Conservation (phyloP, 2,888 invertebrate species). For the Coelogynopora nodosa region DNA sequence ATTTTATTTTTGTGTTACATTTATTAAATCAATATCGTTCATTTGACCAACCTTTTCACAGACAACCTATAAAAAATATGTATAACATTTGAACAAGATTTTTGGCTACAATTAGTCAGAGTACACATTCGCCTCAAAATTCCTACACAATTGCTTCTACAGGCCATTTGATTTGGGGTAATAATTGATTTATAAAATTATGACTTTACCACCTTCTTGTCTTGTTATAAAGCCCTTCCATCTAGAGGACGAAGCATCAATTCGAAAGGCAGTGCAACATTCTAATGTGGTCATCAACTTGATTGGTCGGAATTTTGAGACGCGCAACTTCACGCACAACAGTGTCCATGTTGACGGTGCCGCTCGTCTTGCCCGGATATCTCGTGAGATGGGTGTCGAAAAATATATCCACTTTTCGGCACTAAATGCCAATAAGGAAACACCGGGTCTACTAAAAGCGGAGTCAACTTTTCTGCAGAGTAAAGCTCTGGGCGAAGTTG, state of each 20-base stretch:
- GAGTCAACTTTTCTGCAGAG: slow-evolving; percentile 37
- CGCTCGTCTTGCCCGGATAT: slow-evolving; percentile 73
- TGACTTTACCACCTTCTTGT: not conserved
- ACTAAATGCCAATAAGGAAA: slow-evolving; percentile 59
- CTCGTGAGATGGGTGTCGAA: slow-evolving; percentile 77
- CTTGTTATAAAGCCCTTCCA: slow-evolving; percentile 75
- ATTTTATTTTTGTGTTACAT: too few species aligned
- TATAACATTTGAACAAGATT: too few species aligned
- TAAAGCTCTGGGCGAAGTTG: slow-evolving; percentile 75
- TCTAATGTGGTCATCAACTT: slow-evolving; percentile 95
- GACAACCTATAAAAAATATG: too few species aligned
- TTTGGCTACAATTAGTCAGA: too few species aligned
- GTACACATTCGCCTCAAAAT: not conserved
- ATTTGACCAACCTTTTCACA: too few species aligned
- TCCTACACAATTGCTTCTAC: not conserved
- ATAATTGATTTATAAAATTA: not conserved
- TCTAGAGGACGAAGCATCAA: slow-evolving; percentile 77
- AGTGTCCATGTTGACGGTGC: slow-evolving; percentile 85
- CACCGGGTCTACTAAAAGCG: not conserved
- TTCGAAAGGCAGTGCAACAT: slow-evolving; percentile 75
- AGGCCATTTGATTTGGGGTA: not conserved
- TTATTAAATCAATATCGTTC: too few species aligned
- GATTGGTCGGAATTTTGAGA: slow-evolving; percentile 85
- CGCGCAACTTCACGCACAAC: slow-evolving; percentile 77
- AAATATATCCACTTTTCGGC: slow-evolving; percentile 86